Evolutionary conservation across 1,140 invertebrate species (phyloP), one percentile per base, ranked within the genome.

Genomic region (Ladona fulva): DNA sequence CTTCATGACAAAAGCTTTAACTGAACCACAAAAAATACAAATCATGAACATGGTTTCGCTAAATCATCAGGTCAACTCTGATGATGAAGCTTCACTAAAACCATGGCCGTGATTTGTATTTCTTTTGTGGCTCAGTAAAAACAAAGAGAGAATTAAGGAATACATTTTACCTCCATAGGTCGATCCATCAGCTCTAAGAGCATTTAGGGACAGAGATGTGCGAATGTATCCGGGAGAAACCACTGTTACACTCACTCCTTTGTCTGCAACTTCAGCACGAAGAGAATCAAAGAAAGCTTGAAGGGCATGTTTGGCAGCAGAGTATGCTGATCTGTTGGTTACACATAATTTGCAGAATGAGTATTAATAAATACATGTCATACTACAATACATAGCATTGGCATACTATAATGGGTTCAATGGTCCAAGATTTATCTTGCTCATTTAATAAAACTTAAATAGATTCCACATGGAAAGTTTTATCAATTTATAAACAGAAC

Each of bases 271-370:
- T 89, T 97, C 95, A 25, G 94, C 90, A 82, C 95, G 85, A 19
- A 95, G 84, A n/a, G 89, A 89, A 85, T 97, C 95, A 78, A 90
- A 91, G 86, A 95, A 96, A 37, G 94, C 94, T 87, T 96, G 93
- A 22, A 97, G 82, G 1, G 97, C 97, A 88, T 98, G 96, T 86
- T 99, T 99, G 0, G 96, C 97, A 24, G 96, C 95, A 79, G 92
- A 89, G 88, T 99, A 97, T 1, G 94, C 91, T 42, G 94, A 94
- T 79, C 94, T 90, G 79, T 24, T 1, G 24, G 10, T n/a, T 16
- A 75, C n/a, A 74, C 1, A 37, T 8, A 37, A 8, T 37, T 37
- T 37, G 8, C 29, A 37, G 29, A 37, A 5, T 5, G 29, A 37
- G 1, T 1, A 37, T 37, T 37, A n/a, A n/a, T n/a, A n/a, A n/a